A percentile compares a stretch with the other conserved stretches of the same genome.
These are phyloP conservation scores for Conomelus anceps DNA, from an alignment of 2,888 invertebrate genomes.

Conservation along the genomic window DNA sequence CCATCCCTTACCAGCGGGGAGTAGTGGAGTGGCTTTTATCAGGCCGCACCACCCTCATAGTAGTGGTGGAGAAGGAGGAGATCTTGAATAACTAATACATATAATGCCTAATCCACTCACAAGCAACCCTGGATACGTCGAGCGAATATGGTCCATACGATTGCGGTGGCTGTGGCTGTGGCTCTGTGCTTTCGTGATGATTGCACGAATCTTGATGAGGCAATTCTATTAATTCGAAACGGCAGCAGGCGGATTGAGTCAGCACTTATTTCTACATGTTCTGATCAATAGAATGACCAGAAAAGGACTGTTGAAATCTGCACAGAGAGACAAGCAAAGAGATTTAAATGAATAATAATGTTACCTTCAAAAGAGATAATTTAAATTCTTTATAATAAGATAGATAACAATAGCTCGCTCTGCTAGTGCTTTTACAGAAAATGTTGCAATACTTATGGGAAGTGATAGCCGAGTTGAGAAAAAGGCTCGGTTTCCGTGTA, in stretches of 20 bases:
- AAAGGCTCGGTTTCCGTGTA: too few species aligned
- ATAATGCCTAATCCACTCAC: neutral
- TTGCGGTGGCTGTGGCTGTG: neutral
- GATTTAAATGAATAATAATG: too few species aligned
- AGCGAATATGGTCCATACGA: neutral
- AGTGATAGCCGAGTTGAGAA: too few species aligned
- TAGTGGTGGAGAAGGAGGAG: too few species aligned
- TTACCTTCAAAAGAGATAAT: too few species aligned
- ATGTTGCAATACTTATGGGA: too few species aligned
- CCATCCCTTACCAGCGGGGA: neutral
- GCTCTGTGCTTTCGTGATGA: neutral
- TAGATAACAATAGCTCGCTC: too few species aligned
- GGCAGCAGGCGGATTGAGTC: neutral
- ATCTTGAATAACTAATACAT: neutral
- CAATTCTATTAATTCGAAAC: neutral
- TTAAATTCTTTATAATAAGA: too few species aligned
- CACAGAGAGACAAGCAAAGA: too few species aligned
- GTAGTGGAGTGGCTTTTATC: neutral
- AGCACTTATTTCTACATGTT: neutral
- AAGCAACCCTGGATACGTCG: neutral
- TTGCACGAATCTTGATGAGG: neutral
- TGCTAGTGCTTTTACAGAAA: too few species aligned
- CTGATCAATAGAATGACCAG: too few species aligned
- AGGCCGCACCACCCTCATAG: neutral
- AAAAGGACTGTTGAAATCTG: too few species aligned